A percentile compares a stretch with the other conserved stretches of the same genome.
These are phyloP conservation scores for Percina caprodes DNA, from an alignment of 2,113 vertebrate genomes.

Conservation along the genomic window DNA sequence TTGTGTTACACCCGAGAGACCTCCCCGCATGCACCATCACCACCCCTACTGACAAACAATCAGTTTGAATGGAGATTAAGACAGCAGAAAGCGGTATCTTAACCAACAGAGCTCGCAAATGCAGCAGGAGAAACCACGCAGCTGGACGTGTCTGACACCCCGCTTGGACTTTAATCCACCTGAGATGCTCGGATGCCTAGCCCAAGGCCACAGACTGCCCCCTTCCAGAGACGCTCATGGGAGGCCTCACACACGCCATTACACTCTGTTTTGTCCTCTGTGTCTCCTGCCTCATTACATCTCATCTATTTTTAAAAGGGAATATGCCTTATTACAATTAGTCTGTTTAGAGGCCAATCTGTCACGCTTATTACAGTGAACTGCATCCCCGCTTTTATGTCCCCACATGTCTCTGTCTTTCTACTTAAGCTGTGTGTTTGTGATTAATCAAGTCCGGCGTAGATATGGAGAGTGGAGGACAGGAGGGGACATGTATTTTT, in stretches of 20 bases:
- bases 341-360: conserved; percentile 73
- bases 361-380: conserved; percentile 65
- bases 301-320: conserved; percentile 77
- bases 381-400: conserved; percentile 32
- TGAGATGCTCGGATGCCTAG: not conserved
- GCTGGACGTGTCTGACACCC: conserved; percentile 4
- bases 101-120: not conserved
- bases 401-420: conserved; percentile 9
- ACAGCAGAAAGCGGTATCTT: not conserved
- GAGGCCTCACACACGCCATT: conserved; percentile 57
- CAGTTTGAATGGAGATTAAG: conserved; percentile 3
- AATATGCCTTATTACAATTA: conserved; percentile 77
- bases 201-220: conserved; percentile 21
- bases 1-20: not conserved
- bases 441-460: conserved; percentile 3
- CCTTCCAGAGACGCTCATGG: conserved; percentile 32
- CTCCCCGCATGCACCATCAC: too few species aligned
- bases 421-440: conserved; percentile 10
- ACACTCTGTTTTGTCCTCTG: conserved; percentile 63
- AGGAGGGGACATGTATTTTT: not conserved
- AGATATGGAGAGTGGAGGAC: not conserved
- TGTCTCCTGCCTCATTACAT: conserved; percentile 72
- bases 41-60: too few species aligned
- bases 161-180: conserved; percentile 27
- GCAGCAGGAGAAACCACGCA: not conserved